phyloP scores from a whole-genome alignment of 2,113 vertebrate species.

The Oophaga pumilio region DNA sequence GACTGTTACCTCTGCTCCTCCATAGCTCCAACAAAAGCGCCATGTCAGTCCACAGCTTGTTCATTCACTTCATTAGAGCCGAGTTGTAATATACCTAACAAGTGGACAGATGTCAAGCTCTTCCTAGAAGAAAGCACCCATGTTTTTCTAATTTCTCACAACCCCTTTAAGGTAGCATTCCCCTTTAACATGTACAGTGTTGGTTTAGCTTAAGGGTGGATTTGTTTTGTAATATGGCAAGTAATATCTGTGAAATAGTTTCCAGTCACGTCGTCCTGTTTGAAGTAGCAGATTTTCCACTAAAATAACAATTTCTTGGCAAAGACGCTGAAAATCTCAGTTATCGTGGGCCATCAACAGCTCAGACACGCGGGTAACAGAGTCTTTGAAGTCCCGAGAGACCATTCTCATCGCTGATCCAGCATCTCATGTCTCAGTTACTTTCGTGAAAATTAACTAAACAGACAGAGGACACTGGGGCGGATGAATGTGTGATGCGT shows the following conservation, averaged over 20 bases:
- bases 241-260: background rate
- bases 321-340: background rate
- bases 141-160: background rate
- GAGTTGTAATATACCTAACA: too few relatives aligned
- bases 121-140: background rate
- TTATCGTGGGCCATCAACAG: slow-evolving; percentile 17
- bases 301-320: slow-evolving; percentile 17
- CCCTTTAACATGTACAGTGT: background rate
- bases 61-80: too few relatives aligned
- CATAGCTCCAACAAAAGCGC: too few relatives aligned
- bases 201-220: background rate
- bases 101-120: too few relatives aligned
- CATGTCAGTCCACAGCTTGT: too few relatives aligned
- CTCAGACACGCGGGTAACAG: background rate
- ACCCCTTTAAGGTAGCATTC: background rate
- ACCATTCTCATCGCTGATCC: background rate
- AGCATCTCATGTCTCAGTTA: background rate
- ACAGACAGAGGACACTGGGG: background rate
- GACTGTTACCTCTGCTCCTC: too few relatives aligned
- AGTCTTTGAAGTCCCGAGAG: background rate
- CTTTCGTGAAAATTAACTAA: background rate
- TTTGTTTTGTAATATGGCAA: background rate
- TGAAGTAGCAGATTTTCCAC: slow-evolving; percentile 17
- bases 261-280: background rate
- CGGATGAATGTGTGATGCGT: background rate